phyloP scores from a whole-genome alignment of 2,113 vertebrate species.

The Rallus limicola region DNA sequence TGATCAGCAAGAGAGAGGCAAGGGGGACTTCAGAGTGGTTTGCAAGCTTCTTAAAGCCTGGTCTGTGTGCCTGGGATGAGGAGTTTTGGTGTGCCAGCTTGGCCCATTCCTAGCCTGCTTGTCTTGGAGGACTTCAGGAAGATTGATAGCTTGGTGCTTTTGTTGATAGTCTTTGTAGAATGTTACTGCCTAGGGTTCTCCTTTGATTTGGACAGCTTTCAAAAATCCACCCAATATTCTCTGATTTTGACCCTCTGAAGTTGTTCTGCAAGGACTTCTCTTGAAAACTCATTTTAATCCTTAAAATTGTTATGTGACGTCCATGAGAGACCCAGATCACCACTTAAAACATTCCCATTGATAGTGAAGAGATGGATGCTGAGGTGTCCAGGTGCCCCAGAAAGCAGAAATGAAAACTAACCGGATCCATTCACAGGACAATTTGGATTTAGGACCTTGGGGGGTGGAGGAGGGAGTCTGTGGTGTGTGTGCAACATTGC shows the following conservation, averaged over 20 bases:
- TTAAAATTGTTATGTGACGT: not conserved
- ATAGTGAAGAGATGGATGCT: not conserved
- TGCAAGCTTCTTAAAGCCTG: not conserved
- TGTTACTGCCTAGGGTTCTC: not conserved
- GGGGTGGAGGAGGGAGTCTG: not conserved
- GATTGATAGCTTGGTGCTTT: not conserved
- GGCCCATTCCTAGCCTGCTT: not conserved
- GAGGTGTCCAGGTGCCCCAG: not conserved
- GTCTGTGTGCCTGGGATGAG: not conserved
- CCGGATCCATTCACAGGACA: rapidly evolving
- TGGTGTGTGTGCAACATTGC: not conserved
- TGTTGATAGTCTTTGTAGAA: not conserved
- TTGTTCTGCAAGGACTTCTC: not conserved
- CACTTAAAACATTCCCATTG: not conserved
- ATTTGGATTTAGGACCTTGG: not conserved
- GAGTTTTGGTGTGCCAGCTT: not conserved
- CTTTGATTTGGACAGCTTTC: not conserved
- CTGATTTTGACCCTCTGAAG: not conserved
- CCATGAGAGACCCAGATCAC: not conserved
- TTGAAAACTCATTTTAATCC: not conserved
- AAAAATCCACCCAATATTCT: not conserved
- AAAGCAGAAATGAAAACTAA: not conserved
- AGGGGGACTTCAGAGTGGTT: not conserved
- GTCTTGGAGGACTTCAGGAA: not conserved
- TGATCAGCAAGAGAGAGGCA: not conserved